These are phyloP conservation scores for Meta bourneti DNA, from an alignment of 2,888 invertebrate species.

Conservation along the genomic window DNA sequence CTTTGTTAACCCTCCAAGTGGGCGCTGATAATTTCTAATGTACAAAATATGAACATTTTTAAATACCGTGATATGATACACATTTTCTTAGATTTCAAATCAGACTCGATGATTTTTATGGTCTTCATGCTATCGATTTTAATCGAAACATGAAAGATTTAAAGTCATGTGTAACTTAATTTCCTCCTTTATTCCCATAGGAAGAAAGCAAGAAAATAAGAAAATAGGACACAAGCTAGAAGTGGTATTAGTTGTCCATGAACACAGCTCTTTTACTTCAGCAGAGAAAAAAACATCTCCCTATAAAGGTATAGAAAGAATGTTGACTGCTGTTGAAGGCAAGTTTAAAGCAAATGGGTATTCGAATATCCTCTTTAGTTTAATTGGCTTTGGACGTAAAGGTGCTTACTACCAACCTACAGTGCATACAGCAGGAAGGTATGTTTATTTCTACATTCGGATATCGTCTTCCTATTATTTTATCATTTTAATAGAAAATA, in stretches of 20 bases:
- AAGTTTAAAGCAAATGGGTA: constrained; percentile 64
- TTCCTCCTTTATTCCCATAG: neutral
- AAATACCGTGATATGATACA: too few species aligned
- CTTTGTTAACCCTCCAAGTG: too few species aligned
- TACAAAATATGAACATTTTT: too few species aligned
- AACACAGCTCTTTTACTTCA: constrained; percentile 39
- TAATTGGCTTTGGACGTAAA: constrained; percentile 73
- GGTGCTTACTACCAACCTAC: constrained; percentile 51
- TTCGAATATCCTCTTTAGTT: constrained; percentile 42
- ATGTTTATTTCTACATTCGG: neutral
- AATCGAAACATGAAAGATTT: too few species aligned
- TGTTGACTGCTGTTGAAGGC: constrained; percentile 49
- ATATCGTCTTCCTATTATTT: neutral
- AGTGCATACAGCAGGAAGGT: constrained; percentile 44
- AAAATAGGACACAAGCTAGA: constrained; percentile 52
- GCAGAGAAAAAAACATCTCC: constrained; percentile 8
- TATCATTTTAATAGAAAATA: neutral
- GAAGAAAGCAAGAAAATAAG: constrained; percentile 1
- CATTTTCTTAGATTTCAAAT: too few species aligned
- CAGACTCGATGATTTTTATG: too few species aligned
- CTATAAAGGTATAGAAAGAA: constrained; percentile 68
- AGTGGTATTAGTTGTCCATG: constrained; percentile 62
- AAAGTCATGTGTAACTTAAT: too few species aligned
- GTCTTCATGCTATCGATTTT: too few species aligned
- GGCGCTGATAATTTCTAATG: too few species aligned